phyloP scores from a whole-genome alignment of 1,140 invertebrate species.

The Eubasilissa regina region DNA sequence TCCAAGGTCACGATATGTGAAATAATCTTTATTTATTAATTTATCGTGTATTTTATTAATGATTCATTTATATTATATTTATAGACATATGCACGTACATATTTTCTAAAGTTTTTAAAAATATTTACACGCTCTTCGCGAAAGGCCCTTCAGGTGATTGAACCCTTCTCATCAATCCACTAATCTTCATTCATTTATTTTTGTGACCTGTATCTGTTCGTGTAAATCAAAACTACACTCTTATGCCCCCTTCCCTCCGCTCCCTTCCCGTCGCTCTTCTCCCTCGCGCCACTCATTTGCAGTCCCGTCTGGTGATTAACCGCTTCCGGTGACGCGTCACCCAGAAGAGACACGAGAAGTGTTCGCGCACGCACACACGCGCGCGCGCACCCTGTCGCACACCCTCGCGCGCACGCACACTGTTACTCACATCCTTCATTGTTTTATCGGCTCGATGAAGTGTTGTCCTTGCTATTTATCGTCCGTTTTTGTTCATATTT shows the following conservation, averaged over 20 bases:
- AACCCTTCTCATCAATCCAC: conserved; percentile 9
- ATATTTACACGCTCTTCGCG: too few species aligned
- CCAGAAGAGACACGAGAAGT: conserved; percentile 16
- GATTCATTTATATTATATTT: too few species aligned
- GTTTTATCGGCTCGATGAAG: conserved; percentile 21
- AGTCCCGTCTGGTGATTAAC: conserved; percentile 40
- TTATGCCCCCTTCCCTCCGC: conserved; percentile 4
- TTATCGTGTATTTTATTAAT: too few species aligned
- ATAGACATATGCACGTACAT: too few species aligned
- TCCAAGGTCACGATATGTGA: too few species aligned
- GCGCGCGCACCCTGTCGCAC: not conserved
- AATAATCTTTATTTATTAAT: too few species aligned
- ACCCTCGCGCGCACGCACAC: not conserved
- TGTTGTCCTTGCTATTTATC: conserved; percentile 22
- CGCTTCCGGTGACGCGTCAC: conserved; percentile 38
- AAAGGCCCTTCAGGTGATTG: conserved; percentile 7
- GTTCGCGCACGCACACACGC: not conserved
- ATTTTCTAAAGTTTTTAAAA: too few species aligned
- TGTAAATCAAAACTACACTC: conserved; percentile 31
- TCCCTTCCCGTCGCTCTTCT: conserved; percentile 18
- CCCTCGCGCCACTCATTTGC: conserved; percentile 21
- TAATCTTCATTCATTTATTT: not conserved
- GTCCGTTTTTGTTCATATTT: conserved; percentile 5
- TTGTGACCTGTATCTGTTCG: conserved; percentile 23
- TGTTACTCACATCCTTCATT: conserved; percentile 3